Base-by-base conservation (phyloP, 2,113 vertebrate species). In the Cavia aperea region DNA sequence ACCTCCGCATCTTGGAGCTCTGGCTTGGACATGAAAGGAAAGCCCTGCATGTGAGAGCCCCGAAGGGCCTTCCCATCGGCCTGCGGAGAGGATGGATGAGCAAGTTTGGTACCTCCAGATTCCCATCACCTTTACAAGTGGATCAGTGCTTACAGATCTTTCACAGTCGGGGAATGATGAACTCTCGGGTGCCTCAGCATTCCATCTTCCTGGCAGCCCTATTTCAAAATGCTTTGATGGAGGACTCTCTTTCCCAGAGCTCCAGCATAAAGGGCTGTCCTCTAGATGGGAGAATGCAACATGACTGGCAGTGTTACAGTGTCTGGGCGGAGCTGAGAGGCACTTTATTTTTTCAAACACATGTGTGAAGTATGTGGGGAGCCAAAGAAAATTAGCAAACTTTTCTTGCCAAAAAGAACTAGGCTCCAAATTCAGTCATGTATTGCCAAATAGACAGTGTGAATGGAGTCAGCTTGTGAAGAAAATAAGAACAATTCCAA, bases 361-460 rank as follows among this genome's bases (percentile, higher is more conserved):
- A 63, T 78, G 65, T 94, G 81, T 82, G 79, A 85, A 88, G 72
- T 36, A 56, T 86, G 78, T 83, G 78, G 90, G 68, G 90, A 90
- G 85, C 86, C n/a, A 90, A 95, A 84, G 43, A 92, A 96, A 96
- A 97, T 95, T 94, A 97, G 97, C 93, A 94, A 97, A 96, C 86
- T 85, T 95, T 62, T 77, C 88, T 93, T 96, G 96, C 95, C 97
- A 97, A 95, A 66, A 94, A 96, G 96, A 96, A 93, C n/a, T 11
- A 86, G 63, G 79, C 90, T 95, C 93, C 92, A 60, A 75, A 46
- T 86, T 93, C 10, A 85, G 94, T 88, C 90, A 66, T 31, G 33
- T 46, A 56, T 46, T 96, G 96, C 96, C 96, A 96, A 93, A 96
- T 79, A 95, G 84, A 2, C 0, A 66, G 95, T 93, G 6, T 97